These are phyloP conservation scores for Cephus pygmeus DNA, from an alignment of 2,888 invertebrate genomes.

Conservation along the genomic window DNA sequence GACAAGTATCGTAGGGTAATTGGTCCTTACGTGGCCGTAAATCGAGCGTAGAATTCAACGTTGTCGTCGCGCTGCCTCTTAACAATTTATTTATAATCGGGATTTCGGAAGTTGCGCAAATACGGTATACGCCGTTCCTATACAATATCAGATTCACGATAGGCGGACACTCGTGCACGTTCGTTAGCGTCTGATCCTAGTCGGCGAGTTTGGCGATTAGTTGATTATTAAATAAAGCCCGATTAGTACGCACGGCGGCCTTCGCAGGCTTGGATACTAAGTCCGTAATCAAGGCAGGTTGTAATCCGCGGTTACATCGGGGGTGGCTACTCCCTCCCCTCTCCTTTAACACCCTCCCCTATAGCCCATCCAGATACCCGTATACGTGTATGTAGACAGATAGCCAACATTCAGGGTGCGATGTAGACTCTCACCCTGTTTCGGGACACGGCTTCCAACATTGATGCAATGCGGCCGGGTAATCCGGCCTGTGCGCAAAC, in stretches of 20 bases:
- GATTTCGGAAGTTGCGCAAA: neutral
- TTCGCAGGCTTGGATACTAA: slow-evolving; percentile 12
- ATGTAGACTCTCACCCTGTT: neutral
- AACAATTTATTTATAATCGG: neutral
- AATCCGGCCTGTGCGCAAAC: slow-evolving; percentile 11
- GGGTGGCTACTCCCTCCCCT: slow-evolving; percentile 1
- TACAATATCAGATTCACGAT: neutral
- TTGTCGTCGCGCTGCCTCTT: fast-evolving
- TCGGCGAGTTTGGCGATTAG: slow-evolving; percentile 28
- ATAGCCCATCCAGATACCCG: neutral
- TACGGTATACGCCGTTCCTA: neutral
- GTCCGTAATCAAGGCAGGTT: slow-evolving; percentile 34
- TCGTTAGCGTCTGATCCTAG: neutral
- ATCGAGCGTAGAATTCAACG: neutral
- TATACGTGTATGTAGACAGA: slow-evolving; percentile 5
- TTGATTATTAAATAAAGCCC: slow-evolving; percentile 45
- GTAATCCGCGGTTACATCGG: slow-evolving; percentile 30
- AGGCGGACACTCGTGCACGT: neutral
- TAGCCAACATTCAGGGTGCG: neutral
- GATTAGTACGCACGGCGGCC: slow-evolving; percentile 26
- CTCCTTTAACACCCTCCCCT: neutral
- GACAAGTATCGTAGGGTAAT: neutral
- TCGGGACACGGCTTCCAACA: slow-evolving; percentile 3
- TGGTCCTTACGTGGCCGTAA: neutral
- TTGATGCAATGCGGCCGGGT: slow-evolving; percentile 17